Evolutionary conservation across 1,140 invertebrate genomes (phyloP), one percentile per base, ranked within the genome.

Genomic region (Mycetomoellerius zeteki): DNA sequence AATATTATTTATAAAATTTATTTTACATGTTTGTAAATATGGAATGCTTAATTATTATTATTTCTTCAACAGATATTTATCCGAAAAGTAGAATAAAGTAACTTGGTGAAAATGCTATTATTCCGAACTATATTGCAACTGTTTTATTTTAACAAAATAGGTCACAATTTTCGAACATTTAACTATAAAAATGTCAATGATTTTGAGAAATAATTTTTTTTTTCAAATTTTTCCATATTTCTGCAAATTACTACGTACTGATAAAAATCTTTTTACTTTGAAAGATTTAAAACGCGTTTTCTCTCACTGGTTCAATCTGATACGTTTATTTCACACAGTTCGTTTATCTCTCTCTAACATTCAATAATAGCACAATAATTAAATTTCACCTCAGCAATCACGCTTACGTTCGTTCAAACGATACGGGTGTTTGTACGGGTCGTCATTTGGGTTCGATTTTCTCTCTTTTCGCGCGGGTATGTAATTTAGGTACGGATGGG

Each of bases 321-420:
- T 24, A 30, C 50, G 21, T 19, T 80, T 24, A 54, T 69, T 37
- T 43, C 58, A 64, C 37, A 37, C 30, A 69, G 27, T 80, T 80
- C 21, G 24, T 82, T 82, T 82, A 50, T 60, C n/a, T 58, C 62
- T 24, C 65, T 54, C 67, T 37, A 21, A 72, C 43, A 12, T 64
- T 56, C n/a, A 19, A 54, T 21, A 47, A 72, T 58, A 60, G 33
- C 24, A 21, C 19, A 19, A 30, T 82, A 82, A 82, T 82, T 82
- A 82, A 82, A 82, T 82, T 82, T 72, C 19, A 82, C 2, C 33
- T 82, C 80, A 56, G 37, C 54, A 73, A 82, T 82, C 80, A 50
- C 67, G 69, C 30, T 58, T 82, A 47, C n/a, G 21, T 33, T 21
- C 37, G 37, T 43, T 47, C 30, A 60, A 73, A 82, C 52, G 54